phyloP scores from a whole-genome alignment of 2,113 vertebrate genomes.

The Bubalus kerabau region DNA sequence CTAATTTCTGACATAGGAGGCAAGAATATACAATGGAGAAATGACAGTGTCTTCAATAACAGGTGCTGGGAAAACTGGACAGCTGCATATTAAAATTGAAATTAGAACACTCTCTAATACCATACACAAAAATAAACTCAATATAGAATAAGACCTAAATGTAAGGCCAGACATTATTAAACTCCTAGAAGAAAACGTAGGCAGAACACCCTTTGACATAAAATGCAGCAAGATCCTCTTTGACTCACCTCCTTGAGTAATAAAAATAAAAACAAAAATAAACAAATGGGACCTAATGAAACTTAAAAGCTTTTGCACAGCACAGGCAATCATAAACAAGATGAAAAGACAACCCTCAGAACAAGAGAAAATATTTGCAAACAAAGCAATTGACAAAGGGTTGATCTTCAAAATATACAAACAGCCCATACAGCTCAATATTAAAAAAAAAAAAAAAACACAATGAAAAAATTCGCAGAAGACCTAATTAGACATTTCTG shows the following conservation, averaged over 20 bases:
- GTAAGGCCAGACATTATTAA: not conserved
- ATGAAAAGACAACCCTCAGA: not conserved
- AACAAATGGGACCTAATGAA: not conserved
- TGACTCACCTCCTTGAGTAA: not conserved
- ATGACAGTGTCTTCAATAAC: not conserved
- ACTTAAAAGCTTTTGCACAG: not conserved
- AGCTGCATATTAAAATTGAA: not conserved
- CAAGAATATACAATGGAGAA: not conserved
- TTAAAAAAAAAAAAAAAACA: not conserved
- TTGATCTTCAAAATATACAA: not conserved
- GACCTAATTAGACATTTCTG: not conserved
- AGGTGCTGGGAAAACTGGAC: not conserved
- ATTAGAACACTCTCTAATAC: not conserved
- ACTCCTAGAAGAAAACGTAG: not conserved
- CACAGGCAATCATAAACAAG: not conserved
- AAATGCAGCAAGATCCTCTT: not conserved
- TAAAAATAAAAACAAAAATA: not conserved
- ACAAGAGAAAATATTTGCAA: not conserved
- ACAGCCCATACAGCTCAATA: not conserved
- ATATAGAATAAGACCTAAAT: not conserved
- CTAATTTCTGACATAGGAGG: not conserved
- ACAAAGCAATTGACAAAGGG: not conserved
- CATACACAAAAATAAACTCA: not conserved
- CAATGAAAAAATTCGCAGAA: not conserved
- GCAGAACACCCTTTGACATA: not conserved